phyloP scores from a whole-genome alignment of 1,140 invertebrate genomes.

The Achroia grisella region DNA sequence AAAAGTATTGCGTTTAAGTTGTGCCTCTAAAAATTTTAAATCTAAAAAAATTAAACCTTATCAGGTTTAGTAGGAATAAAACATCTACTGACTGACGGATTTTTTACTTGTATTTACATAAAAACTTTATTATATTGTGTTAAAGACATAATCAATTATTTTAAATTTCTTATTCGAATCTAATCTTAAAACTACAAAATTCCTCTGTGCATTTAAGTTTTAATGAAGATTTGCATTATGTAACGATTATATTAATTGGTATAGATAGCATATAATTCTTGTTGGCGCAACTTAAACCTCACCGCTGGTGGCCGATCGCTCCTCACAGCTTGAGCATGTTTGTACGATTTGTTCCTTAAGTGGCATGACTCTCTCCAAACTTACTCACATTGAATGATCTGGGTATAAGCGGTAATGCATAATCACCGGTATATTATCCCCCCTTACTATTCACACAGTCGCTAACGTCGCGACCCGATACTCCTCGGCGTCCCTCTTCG shows the following conservation, averaged over 20 bases:
- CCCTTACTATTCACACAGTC: constrained; percentile 56
- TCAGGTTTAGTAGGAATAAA: no score
- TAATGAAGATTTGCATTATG: no score
- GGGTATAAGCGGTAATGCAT: constrained; percentile 63
- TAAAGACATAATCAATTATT: no score
- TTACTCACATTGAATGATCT: constrained; percentile 62
- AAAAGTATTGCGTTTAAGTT: constrained; percentile 47
- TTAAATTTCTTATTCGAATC: no score
- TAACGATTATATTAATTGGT: no score
- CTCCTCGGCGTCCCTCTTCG: constrained; percentile 51
- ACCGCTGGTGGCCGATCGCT: constrained; percentile 59
- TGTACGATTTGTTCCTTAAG: constrained; percentile 58
- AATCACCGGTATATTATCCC: constrained; percentile 49
- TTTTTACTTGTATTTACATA: no score
- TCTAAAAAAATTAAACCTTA: no score
- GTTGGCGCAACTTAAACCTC: constrained; percentile 56
- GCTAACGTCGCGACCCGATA: constrained; percentile 52
- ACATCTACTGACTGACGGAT: no score
- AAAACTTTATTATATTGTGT: no score
- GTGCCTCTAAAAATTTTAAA: constrained; percentile 22
- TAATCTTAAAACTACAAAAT: no score
- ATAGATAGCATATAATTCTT: constrained; percentile 5
- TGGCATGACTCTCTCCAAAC: constrained; percentile 60
- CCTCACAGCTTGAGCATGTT: constrained; percentile 64
- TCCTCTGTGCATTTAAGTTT: no score